These are phyloP conservation scores for Norana najaformis DNA, from an alignment of 2,888 invertebrate species.

Conservation along the genomic window DNA sequence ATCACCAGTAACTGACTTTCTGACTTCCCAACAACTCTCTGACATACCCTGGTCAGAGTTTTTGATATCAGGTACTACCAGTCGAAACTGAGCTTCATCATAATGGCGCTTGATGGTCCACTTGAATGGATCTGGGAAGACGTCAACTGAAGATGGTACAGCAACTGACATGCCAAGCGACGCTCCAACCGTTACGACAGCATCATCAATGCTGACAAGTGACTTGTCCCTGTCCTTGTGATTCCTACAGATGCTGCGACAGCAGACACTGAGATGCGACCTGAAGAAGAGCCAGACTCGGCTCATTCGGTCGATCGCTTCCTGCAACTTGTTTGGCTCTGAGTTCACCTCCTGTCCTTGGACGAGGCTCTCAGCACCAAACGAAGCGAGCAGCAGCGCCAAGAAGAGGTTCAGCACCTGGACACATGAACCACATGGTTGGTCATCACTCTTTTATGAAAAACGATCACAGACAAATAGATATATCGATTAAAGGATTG, in stretches of 20 bases:
- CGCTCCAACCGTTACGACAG: neutral
- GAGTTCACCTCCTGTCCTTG: conserved; percentile 79
- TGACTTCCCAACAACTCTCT: neutral
- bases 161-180: conserved; percentile 14
- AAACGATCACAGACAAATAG: neutral
- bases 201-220: neutral
- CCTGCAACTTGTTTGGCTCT: conserved; percentile 90
- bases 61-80: neutral
- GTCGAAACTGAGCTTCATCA: conserved; percentile 17
- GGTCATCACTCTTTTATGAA: neutral
- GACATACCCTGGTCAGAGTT: neutral
- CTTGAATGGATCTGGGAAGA: neutral
- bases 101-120: neutral
- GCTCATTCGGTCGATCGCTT: conserved; percentile 90
- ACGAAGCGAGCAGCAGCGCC: conserved; percentile 97
- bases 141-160: neutral
- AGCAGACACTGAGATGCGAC: conserved; percentile 41
- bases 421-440: conserved; percentile 71
- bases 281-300: conserved; percentile 43
- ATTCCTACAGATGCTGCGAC: neutral
- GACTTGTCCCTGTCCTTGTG: neutral
- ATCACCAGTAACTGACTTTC: neutral
- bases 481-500: neutral
- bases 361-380: conserved; percentile 87
- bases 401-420: conserved; percentile 98